phyloP scores from a whole-genome alignment of 2,797 vertebrate genomes.

The Microctenopoma stevenorrisi region DNA sequence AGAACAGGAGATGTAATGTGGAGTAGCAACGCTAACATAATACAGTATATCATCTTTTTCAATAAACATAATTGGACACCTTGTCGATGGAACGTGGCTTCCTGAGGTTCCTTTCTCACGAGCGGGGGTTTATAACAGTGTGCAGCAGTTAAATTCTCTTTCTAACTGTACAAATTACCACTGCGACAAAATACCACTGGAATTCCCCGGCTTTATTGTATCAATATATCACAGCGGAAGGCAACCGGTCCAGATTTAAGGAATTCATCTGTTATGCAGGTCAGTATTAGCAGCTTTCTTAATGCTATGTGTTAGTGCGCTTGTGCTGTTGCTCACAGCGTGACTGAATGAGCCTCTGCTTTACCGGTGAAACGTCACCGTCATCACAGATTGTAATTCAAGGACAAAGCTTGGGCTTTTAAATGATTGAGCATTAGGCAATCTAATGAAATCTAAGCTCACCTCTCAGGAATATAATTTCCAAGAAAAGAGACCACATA shows the following conservation, averaged over 20 bases:
- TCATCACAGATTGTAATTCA: conserved; percentile 61
- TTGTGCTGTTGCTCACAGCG: neutral
- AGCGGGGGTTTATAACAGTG: conserved; percentile 3
- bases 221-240: conserved; percentile 32
- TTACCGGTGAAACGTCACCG: conserved; percentile 44
- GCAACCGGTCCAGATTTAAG: conserved; percentile 25
- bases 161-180: conserved; percentile 32
- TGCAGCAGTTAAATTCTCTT: conserved; percentile 33
- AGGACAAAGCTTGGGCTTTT: conserved; percentile 43
- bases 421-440: conserved; percentile 58
- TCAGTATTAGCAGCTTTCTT: conserved; percentile 6
- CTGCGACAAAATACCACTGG: conserved; percentile 24
- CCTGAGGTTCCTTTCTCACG: conserved; percentile 7
- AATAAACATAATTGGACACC: conserved; percentile 29
- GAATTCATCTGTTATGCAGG: conserved; percentile 37
- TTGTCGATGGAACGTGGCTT: neutral
- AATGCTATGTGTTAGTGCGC: conserved; percentile 2
- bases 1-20: neutral
- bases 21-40: too few species aligned
- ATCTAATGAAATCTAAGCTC: conserved; percentile 57
- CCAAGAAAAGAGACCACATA: conserved; percentile 43
- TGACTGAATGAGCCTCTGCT: conserved; percentile 31
- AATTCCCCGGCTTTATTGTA: conserved; percentile 35
- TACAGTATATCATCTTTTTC: conserved; percentile 8
- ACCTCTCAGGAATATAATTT: conserved; percentile 56